Base-by-base conservation (phyloP, 1,140 invertebrate species). In the Telenomus remus region DNA sequence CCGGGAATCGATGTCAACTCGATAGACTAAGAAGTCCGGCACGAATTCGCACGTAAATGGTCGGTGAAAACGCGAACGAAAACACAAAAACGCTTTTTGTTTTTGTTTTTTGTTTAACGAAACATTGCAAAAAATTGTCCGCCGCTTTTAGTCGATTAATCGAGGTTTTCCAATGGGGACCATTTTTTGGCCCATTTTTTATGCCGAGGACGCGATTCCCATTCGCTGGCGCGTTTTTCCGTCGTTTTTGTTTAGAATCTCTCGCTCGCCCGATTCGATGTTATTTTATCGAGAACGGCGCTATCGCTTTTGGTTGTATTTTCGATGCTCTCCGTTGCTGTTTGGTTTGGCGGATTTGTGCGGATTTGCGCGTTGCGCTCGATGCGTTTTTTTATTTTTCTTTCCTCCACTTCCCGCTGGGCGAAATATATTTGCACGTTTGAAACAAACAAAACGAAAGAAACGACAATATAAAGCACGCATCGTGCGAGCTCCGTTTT, bases 281-380 rank as follows among this genome's bases (percentile, higher is more conserved):
- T 63, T 61, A 71, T 71, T 71, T 71, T 71, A 63, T 71, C 68
- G 59, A 42, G 35, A 14, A 71, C 59, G 59, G 49, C 51, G 59
- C 59, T 27, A 27, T 71, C 39, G 59, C 37, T 63, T 70, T 71
- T 49, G 59, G 59, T 71, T 63, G 59, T 61, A 71, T 63, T 55
- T 63, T 57, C 68, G 53, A 63, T 71, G 59, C 59, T 63, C 50
- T 48, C 12, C 59, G 68, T 71, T 61, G 57, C 57, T 61, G 51
- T 71, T 71, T 71, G 57, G 68, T 63, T 71, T 63, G 59, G 68
- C 68, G 57, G 57, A 63, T 71, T 71, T 71, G 57, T 39, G 50
- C 59, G 68, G 68, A 56, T 71, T 71, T 71, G 56, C 68, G 57
- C 68, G 50, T 70, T 43, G 34, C 50, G 35, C 16, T 35, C 47